Percentiles rank a stretch among this genome's conserved stretches.
phyloP scores from a whole-genome alignment of 2,797 vertebrate genomes.

The Ceryle rudis region DNA sequence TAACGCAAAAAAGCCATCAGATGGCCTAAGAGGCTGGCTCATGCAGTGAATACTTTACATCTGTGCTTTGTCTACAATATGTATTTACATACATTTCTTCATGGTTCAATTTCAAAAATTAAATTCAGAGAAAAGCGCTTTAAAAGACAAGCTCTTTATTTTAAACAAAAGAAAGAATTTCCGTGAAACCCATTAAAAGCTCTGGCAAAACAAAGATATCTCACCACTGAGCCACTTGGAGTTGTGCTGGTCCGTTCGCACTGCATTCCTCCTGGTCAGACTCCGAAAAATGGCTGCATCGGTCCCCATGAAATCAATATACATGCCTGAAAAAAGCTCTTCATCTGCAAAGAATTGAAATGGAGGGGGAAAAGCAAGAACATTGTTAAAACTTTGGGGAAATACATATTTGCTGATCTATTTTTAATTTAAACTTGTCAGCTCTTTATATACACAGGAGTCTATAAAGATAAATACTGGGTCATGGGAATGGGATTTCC shows the following conservation, averaged over 20 bases:
- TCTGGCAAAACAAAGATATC: neutral
- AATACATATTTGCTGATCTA: neutral
- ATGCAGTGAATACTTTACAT: neutral
- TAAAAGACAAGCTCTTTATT: neutral
- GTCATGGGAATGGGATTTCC: neutral
- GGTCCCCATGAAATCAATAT: slow-evolving; percentile 99
- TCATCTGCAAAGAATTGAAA: slow-evolving; percentile 84
- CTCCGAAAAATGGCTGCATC: slow-evolving; percentile 98
- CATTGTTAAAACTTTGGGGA: neutral
- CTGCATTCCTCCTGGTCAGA: slow-evolving; percentile 92
- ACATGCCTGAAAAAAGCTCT: slow-evolving; percentile 98
- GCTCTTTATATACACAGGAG: neutral
- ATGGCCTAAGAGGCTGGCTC: neutral
- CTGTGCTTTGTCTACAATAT: neutral
- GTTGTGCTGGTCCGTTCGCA: slow-evolving; percentile 97
- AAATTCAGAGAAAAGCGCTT: neutral
- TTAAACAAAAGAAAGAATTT: neutral
- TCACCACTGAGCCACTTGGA: slow-evolving; percentile 99
- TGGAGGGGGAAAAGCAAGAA: neutral
- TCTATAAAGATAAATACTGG: neutral
- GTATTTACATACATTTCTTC: neutral
- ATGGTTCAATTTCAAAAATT: neutral
- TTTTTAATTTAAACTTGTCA: neutral
- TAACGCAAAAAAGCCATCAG: neutral
- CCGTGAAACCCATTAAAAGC: neutral